phyloP scores from a whole-genome alignment of 2,113 vertebrate genomes.

The Barnardius zonarius region DNA sequence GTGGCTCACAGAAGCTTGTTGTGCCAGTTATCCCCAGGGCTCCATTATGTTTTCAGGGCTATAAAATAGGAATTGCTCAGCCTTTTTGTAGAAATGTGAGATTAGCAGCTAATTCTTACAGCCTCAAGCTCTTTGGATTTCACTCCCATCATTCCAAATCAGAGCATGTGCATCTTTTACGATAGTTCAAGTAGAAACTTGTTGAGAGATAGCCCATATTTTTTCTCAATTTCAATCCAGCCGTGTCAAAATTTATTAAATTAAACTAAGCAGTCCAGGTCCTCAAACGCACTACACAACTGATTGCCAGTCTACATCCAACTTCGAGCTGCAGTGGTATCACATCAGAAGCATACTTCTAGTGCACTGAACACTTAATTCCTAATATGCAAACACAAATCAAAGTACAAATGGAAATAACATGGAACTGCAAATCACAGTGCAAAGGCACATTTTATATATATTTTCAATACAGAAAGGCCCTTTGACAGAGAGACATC shows the following conservation, averaged over 20 bases:
- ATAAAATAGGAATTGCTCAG: conserved; percentile 38
- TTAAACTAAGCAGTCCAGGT: background rate
- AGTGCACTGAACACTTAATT: background rate
- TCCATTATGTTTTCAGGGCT: conserved; percentile 54
- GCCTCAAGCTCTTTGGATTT: background rate
- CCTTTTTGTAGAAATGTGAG: conserved; percentile 31
- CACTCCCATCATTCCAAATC: background rate
- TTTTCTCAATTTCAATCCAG: background rate
- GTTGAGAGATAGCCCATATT: background rate
- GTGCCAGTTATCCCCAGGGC: conserved; percentile 43
- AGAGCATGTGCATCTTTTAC: background rate
- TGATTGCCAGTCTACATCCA: background rate
- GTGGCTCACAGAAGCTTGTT: conserved; percentile 54
- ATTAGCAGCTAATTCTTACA: conserved; percentile 40
- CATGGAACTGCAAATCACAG: background rate
- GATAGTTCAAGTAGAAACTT: background rate
- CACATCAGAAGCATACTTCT: background rate
- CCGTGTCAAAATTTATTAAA: background rate
- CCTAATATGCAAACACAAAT: background rate
- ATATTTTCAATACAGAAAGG: background rate
- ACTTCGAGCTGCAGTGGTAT: background rate
- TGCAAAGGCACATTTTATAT: background rate
- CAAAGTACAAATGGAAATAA: background rate
- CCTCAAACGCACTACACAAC: background rate
- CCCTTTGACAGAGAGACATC: background rate